Base-by-base conservation (phyloP, 2,888 invertebrate genomes). In the Drosophila nr. perissopoda region DNA sequence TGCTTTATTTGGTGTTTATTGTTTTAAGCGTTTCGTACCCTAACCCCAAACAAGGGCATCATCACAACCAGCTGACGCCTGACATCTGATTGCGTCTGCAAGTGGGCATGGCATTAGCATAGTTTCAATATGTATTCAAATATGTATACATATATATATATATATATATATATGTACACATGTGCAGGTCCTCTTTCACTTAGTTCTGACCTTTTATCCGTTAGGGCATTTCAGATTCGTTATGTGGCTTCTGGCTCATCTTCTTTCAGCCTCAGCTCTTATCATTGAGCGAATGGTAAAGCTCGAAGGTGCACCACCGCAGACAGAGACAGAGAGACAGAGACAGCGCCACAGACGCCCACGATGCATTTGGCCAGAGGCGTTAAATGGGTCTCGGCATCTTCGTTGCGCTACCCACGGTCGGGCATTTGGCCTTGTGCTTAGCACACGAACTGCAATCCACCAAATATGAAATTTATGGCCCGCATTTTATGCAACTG, bases 1-100 rank as follows among this genome's bases (percentile, higher is more conserved):
- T 74, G 86, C 88, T 88, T 85, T 85, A 88, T 85, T 85, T 85
- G 84, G 88, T 88, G 83, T 88, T 88, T 85, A 85, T 83, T 85
- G 79, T 79, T 77, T 78, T 77, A 83, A 80, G 83, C 83, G 77
- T 62, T 69, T 76, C 69, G 59, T 79, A 81, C 85, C 79, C 85
- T 75, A 69, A 56, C 34, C 54, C 85, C 81, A 73, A 83, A 81
- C 51, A 77, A 70, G 84, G 84, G 69, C 79, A 85, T 36, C 59
- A 33, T 33, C 59, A 21, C 36, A 16, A n/a, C 25, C 54, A 59
- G 51, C 59, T 69, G 52, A 56, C 61, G 58, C 69, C 58, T 46
- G 51, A n/a, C 40, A 21, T 4, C 18, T n/a, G 46, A 46, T 52
- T 21, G 40, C 18, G 56, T 42, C 25, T 3, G 27, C 33, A 36